Percentiles rank a stretch among this genome's conserved stretches.
Evolutionary conservation across 2,797 vertebrate genomes (phyloP).

Genomic region (Acrossocheilus wenchowensis): DNA sequence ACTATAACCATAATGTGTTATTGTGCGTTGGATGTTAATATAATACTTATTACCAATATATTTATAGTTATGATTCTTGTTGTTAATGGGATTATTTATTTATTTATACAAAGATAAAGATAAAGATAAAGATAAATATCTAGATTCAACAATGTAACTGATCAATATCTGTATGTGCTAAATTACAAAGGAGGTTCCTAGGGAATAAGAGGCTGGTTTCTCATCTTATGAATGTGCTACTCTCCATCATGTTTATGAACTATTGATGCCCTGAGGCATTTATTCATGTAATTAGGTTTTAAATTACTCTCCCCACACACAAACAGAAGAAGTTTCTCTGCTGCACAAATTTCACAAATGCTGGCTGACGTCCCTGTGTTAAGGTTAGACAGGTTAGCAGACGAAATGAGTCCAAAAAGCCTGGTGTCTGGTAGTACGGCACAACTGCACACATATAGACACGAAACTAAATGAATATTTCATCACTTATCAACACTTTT

Average conservation of each 20-base stretch:
- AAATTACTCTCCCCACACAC: constrained; percentile 62
- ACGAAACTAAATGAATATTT: constrained; percentile 48
- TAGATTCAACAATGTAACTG: background rate
- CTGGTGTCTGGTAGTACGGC: background rate
- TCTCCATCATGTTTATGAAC: constrained; percentile 27
- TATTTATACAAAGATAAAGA: background rate
- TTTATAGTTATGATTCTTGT: background rate
- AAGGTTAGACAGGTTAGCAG: background rate
- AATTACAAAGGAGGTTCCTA: background rate
- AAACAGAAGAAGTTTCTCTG: constrained; percentile 50
- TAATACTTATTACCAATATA: background rate
- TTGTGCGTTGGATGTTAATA: background rate
- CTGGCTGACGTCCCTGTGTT: background rate
- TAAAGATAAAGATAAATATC: background rate
- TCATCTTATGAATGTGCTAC: background rate
- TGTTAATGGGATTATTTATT: background rate
- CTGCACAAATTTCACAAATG: constrained; percentile 13
- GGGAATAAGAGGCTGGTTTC: background rate
- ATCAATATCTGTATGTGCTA: background rate
- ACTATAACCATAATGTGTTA: background rate
- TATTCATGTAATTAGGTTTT: constrained; percentile 73
- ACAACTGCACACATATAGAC: background rate
- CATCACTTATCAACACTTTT: constrained; percentile 59
- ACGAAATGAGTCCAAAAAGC: background rate
- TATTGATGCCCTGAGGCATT: constrained; percentile 36